A percentile compares a stretch with the other conserved stretches of the same genome.
Evolutionary conservation across 2,113 vertebrate genomes (phyloP).

Genomic region (Callipepla californica): DNA sequence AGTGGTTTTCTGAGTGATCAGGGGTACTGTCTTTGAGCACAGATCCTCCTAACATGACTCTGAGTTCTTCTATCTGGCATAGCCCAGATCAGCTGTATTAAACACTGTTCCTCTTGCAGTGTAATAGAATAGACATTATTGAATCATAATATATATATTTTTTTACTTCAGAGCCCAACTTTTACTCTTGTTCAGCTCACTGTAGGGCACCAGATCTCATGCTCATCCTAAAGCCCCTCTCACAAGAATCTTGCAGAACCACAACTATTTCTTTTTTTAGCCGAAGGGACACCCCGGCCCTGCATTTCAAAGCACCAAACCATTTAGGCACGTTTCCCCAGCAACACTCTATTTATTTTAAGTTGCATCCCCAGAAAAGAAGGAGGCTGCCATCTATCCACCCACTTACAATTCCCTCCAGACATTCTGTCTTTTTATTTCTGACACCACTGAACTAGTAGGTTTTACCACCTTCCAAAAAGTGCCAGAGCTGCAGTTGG

Average conservation of each 20-base stretch:
- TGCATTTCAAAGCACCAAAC: neutral
- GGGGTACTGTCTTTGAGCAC: neutral
- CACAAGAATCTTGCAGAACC: neutral
- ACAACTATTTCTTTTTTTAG: neutral
- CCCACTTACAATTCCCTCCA: slow-evolving; percentile 8
- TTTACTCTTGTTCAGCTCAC: neutral
- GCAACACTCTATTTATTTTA: slow-evolving; percentile 3
- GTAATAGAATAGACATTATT: neutral
- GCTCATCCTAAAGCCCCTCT: neutral
- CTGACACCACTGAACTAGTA: neutral
- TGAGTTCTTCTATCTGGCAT: neutral
- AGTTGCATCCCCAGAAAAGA: neutral
- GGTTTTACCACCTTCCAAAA: neutral
- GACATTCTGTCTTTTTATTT: slow-evolving; percentile 10
- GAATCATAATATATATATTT: neutral
- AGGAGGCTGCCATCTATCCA: slow-evolving; percentile 5
- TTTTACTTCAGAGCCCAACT: neutral
- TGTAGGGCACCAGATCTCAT: neutral
- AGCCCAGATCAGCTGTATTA: neutral
- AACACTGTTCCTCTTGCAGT: neutral
- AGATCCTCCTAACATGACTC: neutral
- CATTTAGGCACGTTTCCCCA: slow-evolving; percentile 18
- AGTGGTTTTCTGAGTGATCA: neutral
- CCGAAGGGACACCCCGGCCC: neutral
- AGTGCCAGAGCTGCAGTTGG: neutral